Evolutionary conservation across 2,113 vertebrate species (phyloP).

Genomic region (Aplodontia rufa): DNA sequence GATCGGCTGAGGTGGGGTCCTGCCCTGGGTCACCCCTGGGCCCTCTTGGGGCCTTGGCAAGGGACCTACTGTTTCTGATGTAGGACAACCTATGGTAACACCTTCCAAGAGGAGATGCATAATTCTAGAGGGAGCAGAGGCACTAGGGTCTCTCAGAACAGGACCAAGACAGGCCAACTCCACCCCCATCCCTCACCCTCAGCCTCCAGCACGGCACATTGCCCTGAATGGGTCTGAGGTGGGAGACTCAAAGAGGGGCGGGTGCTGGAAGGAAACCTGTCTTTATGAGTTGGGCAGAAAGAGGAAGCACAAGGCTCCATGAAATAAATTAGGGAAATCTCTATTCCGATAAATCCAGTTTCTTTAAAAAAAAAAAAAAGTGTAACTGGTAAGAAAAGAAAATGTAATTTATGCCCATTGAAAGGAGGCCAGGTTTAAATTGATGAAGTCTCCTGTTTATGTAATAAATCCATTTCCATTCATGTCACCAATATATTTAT

Average conservation of each 20-base stretch:
- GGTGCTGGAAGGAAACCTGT: neutral
- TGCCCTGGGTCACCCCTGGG: neutral
- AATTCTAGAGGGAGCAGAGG: neutral
- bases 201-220: neutral
- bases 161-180: neutral
- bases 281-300: constrained; percentile 62
- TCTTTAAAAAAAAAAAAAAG: constrained; percentile 54
- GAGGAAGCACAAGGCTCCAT: constrained; percentile 55
- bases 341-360: constrained; percentile 80
- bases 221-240: neutral
- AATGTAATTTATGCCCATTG: constrained; percentile 82
- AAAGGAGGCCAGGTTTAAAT: constrained; percentile 81
- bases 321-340: constrained; percentile 78
- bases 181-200: neutral
- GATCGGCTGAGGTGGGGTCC: neutral
- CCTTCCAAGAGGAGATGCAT: neutral
- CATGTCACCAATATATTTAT: constrained; percentile 83
- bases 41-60: neutral
- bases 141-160: neutral
- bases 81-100: neutral
- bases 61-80: neutral
- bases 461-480: constrained; percentile 82
- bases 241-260: neutral
- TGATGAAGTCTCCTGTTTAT: constrained; percentile 82
- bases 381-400: constrained; percentile 79